Base-by-base conservation (phyloP, 92 coral and sea anemone genomes). In the Zoanthus solanderi region DNA sequence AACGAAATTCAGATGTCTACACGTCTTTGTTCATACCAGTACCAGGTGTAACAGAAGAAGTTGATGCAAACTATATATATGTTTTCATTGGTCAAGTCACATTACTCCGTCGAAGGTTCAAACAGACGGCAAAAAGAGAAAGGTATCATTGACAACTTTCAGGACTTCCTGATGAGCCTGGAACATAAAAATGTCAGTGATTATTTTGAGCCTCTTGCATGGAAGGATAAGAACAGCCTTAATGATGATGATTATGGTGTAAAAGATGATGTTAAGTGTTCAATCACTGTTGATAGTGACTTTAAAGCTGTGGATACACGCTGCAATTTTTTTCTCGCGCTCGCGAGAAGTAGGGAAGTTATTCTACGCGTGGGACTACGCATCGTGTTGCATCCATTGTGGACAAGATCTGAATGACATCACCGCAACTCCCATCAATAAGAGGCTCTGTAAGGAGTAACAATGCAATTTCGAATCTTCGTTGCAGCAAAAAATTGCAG, bases 41-140 rank as follows among this genome's bases (percentile, higher is more conserved):
- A 11, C 50, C 71, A 66, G 86, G 90, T 75, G 89, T 78, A 50
- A 48, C 57, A 18, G 76, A 87, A 72, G 77, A 65, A 65, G 97
- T 94, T 37, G 91, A 92, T 94, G 97, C 94, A 16, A 91, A 91
- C 86, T 94, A 94, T 90, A 3, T 34, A 23, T 23, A 72, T 94
- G 30, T 87, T 94, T 48, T 92, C 97, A 65, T 12, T 87, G 71
- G 83, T 94, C 87, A 42, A 14, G 75, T 92, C 94, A 61, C 72
- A 57, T 46, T 90, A 81, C 68, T 94, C 93, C 34, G 42, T 57
- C 42, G 87, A 80, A 74, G 94, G 93, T 11, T 61, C 87, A 31
- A 56, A 89, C 0, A 88, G 88, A 52, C 78, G 66, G 54, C 82
- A 58, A 72, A 71, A 78, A n/a, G 93, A 92, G 87, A 92, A 87